Percentiles rank a stretch among this genome's conserved stretches.
These are phyloP conservation scores for Parapsyche elsis DNA, from an alignment of 1,140 invertebrate genomes.

Conservation along the genomic window DNA sequence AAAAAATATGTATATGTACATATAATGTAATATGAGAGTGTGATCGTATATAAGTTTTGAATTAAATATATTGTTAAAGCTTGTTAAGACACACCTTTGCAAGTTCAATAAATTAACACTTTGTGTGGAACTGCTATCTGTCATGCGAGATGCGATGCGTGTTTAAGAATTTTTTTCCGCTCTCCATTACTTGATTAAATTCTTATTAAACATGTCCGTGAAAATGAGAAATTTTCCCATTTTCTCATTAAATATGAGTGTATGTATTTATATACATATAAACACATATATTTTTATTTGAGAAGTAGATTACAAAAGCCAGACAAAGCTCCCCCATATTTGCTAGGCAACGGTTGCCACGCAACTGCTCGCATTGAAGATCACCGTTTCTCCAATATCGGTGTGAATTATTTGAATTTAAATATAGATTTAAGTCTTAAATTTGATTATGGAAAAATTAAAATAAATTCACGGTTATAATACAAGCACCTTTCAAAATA, in stretches of 20 bases:
- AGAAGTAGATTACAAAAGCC: constrained; percentile 28
- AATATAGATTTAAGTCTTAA: too few relatives aligned
- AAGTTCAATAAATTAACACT: constrained; percentile 21
- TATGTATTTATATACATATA: neutral
- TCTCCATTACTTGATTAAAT: constrained; percentile 22
- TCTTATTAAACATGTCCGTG: neutral
- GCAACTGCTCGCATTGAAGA: constrained; percentile 19
- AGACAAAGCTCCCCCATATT: constrained; percentile 32
- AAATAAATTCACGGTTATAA: too few relatives aligned
- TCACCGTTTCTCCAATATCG: constrained; percentile 14
- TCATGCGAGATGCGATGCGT: neutral
- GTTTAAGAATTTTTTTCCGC: neutral
- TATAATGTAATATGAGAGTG: too few relatives aligned
- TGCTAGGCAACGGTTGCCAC: constrained; percentile 42
- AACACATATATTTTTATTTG: neutral
- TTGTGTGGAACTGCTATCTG: neutral
- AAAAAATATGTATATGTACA: too few relatives aligned
- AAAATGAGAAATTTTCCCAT: neutral
- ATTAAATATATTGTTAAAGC: neutral
- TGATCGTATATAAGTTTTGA: too few relatives aligned
- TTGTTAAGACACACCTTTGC: neutral
- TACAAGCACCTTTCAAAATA: too few relatives aligned
- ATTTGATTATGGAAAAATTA: too few relatives aligned
- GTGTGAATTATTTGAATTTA: too few relatives aligned
- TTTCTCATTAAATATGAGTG: neutral